Conservation (phyloP, 2,888 invertebrate species). For the Thereva nobilitata region DNA sequence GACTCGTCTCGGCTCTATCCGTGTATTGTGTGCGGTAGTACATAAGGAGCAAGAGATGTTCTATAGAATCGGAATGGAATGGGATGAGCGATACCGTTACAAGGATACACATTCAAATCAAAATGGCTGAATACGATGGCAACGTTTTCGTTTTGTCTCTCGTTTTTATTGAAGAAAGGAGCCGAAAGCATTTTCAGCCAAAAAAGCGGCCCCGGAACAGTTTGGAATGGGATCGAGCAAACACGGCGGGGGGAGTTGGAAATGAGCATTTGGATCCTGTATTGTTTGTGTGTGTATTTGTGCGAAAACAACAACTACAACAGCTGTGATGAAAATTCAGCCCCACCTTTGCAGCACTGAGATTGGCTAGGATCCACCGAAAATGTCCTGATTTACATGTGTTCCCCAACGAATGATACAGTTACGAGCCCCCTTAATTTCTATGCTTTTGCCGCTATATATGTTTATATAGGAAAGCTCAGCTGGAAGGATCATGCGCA, state of each 20-base stretch:
- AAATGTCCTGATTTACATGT: conserved; percentile 36
- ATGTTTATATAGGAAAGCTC: conserved; percentile 9
- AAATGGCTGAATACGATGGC: conserved; percentile 30
- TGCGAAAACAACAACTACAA: conserved; percentile 2
- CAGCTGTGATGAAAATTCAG: conserved; percentile 14
- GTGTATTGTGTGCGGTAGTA: no score
- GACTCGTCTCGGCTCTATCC: no score
- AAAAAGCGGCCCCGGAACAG: no score
- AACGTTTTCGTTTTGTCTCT: conserved; percentile 10
- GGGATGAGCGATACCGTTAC: conserved; percentile 4
- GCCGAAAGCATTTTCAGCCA: no score
- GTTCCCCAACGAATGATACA: conserved; percentile 39
- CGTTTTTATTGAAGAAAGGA: not conserved
- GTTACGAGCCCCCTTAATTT: conserved; percentile 25
- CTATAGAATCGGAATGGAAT: not conserved
- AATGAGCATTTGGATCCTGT: no score
- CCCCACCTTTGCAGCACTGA: conserved; percentile 45
- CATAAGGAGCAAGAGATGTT: no score
- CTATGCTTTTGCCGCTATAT: not conserved
- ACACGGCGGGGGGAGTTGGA: no score
- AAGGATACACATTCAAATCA: conserved; percentile 17
- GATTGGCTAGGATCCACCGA: conserved; percentile 44
- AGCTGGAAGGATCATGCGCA: conserved; percentile 29
- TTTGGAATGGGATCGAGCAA: no score
- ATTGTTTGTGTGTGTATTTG: not conserved